Conservation (phyloP, 1,140 invertebrate species). For the Dryas iulia region DNA sequence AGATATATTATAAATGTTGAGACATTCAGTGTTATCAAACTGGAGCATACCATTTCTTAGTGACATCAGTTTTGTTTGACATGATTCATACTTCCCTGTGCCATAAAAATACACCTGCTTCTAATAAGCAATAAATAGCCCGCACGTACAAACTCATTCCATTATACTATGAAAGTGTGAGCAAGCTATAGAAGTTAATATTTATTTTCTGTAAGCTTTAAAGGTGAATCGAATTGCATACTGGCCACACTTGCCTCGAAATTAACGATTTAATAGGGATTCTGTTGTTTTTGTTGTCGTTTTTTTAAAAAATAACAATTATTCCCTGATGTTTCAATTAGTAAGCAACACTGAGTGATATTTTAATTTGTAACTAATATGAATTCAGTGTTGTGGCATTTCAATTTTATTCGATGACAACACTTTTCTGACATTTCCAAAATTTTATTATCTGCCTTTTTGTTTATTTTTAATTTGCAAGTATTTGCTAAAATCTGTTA, state of each 20-base stretch:
- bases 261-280: constrained; percentile 16
- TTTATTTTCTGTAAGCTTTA: constrained; percentile 33
- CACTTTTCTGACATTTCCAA: constrained; percentile 16
- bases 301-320: constrained; percentile 36
- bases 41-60: constrained; percentile 27
- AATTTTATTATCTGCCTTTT: not conserved
- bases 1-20: constrained; percentile 50
- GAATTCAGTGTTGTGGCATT: constrained; percentile 20
- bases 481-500: not conserved
- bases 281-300: constrained; percentile 39
- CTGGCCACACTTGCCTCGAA: constrained; percentile 22
- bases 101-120: constrained; percentile 29
- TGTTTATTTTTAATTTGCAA: not conserved
- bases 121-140: constrained; percentile 18
- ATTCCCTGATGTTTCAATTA: constrained; percentile 25
- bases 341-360: constrained; percentile 22
- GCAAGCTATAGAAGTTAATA: constrained; percentile 15
- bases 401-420: constrained; percentile 22
- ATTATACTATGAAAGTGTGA: constrained; percentile 12
- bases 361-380: constrained; percentile 30
- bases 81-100: constrained; percentile 38
- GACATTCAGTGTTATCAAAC: constrained; percentile 35
- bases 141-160: constrained; percentile 9
- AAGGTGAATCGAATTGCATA: constrained; percentile 22
- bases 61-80: constrained; percentile 30